Evolutionary conservation across 2,113 vertebrate genomes (phyloP), one percentile per base, ranked within the genome.

Genomic region (Panurus biarmicus): DNA sequence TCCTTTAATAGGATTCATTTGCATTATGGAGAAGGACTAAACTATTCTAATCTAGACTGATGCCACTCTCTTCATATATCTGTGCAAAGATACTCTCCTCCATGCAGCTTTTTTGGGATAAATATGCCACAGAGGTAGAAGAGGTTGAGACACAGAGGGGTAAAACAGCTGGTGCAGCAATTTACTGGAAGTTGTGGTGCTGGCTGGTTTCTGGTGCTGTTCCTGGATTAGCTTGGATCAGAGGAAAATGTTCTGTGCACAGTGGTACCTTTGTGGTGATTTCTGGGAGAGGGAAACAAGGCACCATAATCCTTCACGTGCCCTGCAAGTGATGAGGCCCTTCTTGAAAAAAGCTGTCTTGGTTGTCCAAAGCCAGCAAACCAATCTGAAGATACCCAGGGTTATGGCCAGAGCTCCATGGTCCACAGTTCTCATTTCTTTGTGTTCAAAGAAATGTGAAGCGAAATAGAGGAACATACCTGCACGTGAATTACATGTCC

Each of bases 1-100:
- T 93, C 87, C 64, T 91, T 85, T 95, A 94, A 91, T 78, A 69
- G 85, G 85, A 94, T 95, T 93, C 73, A 91, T 94, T 95, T 95
- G 72, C 92, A 93, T 95, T 86, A 93, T 75, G 82, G 87, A 38
- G 80, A 76, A 75, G 48, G 57, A 80, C 85, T 90, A 64, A 92
- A 85, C 3, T 1, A 51, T 51, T 95, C 91, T 85, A 69, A 89
- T 93, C 72, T 66, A 92, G 61, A 78, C 61, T 48, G 67, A 53
- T 74, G 82, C 18, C 35, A 23, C n/a, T 69, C 56, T 87, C 56
- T 89, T 70, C 7, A 1, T 19, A 61, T 60, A 40, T 28, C 17
- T 26, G 24, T 71, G 60, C 57, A 94, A 93, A 89, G 50, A n/a
- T 48, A 20, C 25, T 86, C 31, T 26, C 13, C 69, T 40, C 23